Percentiles rank a stretch among this genome's conserved stretches.
These are phyloP conservation scores for Drosophila equinoxialis DNA, from an alignment of 1,140 invertebrate genomes.

Conservation along the genomic window DNA sequence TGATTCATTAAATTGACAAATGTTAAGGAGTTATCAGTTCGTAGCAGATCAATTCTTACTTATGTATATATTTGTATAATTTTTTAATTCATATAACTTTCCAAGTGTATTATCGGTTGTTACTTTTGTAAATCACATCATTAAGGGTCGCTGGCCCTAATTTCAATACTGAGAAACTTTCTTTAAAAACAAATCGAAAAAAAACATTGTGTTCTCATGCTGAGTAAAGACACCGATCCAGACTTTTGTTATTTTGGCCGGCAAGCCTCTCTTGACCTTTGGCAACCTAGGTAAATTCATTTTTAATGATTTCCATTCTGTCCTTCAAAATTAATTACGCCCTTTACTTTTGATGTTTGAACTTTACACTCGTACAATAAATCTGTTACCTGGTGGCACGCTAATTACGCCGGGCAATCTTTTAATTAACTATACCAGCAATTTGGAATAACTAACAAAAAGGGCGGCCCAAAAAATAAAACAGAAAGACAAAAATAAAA, in stretches of 20 bases:
- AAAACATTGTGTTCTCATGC: no score
- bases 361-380: constrained; percentile 21
- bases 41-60: no score
- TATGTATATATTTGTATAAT: no score
- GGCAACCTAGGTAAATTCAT: constrained; percentile 7
- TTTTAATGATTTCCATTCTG: constrained; percentile 20
- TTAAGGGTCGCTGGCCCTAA: no score
- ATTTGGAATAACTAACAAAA: constrained; percentile 17
- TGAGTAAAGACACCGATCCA: no score
- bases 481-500: background rate
- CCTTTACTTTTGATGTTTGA: constrained; percentile 23
- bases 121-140: no score
- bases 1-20: no score
- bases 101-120: no score
- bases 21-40: no score
- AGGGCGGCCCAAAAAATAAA: constrained; percentile 17
- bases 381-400: constrained; percentile 16
- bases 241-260: background rate
- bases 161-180: no score
- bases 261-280: constrained; percentile 11
- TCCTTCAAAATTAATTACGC: constrained; percentile 24
- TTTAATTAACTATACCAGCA: constrained; percentile 28
- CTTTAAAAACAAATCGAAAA: no score
- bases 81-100: no score
- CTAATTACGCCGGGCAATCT: constrained; percentile 26